Conservation (phyloP, 2,888 invertebrate genomes). For the Lordiphosa fenestrarum region DNA sequence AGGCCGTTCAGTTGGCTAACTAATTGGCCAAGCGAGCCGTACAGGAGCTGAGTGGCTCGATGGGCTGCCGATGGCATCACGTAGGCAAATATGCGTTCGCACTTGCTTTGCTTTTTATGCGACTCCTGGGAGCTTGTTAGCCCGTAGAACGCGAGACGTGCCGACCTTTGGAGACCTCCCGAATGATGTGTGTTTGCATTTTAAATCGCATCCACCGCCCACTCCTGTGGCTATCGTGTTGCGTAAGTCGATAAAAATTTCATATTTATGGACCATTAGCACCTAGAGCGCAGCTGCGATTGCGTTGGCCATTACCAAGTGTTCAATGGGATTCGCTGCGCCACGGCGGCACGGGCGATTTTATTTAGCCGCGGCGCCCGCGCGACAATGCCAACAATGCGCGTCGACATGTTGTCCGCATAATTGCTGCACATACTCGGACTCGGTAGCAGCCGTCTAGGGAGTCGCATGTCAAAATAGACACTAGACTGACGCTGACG, state of each 20-base stretch:
- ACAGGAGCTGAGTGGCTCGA: slow-evolving; percentile 7
- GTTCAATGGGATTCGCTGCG: not conserved
- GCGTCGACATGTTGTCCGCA: slow-evolving; percentile 78
- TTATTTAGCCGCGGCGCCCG: slow-evolving; percentile 14
- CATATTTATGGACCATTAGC: slow-evolving; percentile 78
- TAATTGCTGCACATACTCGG: slow-evolving; percentile 72
- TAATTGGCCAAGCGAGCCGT: slow-evolving; percentile 30
- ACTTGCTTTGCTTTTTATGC: slow-evolving; percentile 70
- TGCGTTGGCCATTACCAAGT: slow-evolving; percentile 7
- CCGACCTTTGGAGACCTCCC: slow-evolving; percentile 3
- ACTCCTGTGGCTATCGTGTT: slow-evolving; percentile 31
- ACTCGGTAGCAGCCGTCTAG: slow-evolving; percentile 32
- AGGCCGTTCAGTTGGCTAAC: slow-evolving; percentile 10
- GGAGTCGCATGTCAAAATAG: slow-evolving; percentile 23
- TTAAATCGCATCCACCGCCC: slow-evolving; percentile 47
- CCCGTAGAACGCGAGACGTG: slow-evolving; percentile 54
- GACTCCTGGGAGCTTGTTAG: slow-evolving; percentile 77
- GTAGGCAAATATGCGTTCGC: slow-evolving; percentile 68
- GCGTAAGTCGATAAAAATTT: slow-evolving; percentile 74
- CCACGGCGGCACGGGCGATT: not conserved
- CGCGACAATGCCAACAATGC: slow-evolving; percentile 72
- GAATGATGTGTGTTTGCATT: slow-evolving; percentile 54
- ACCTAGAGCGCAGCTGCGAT: slow-evolving; percentile 62
- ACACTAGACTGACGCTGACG: slow-evolving; percentile 60
- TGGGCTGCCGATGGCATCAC: slow-evolving; percentile 49